These are phyloP conservation scores for Hyles lineata DNA, from an alignment of 2,888 invertebrate genomes.

Conservation along the genomic window DNA sequence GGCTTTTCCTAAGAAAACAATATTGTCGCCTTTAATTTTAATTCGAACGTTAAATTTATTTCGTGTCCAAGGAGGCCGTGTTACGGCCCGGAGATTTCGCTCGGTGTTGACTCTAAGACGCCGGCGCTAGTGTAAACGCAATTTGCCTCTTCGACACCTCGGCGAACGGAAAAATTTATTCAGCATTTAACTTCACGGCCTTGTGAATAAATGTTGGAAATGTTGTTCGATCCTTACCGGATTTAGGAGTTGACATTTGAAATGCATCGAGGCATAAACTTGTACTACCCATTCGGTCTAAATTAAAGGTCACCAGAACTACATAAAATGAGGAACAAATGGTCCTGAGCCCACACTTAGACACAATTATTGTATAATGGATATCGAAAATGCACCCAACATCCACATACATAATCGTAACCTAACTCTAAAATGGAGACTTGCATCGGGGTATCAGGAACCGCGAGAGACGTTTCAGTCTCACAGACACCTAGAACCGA, in stretches of 20 bases:
- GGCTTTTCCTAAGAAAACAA: not conserved
- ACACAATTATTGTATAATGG: too few relatives aligned
- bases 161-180: constrained; percentile 48
- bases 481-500: too few relatives aligned
- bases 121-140: constrained; percentile 57
- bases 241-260: constrained; percentile 3
- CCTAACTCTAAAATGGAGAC: too few relatives aligned
- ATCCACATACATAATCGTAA: too few relatives aligned
- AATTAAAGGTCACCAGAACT: too few relatives aligned
- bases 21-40: constrained; percentile 18
- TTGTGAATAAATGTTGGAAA: constrained; percentile 18
- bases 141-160: constrained; percentile 61
- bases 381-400: too few relatives aligned
- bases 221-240: not conserved
- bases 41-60: constrained; percentile 29
- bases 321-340: too few relatives aligned
- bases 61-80: constrained; percentile 16
- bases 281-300: too few relatives aligned
- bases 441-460: too few relatives aligned
- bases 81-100: constrained; percentile 33
- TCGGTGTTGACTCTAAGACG: constrained; percentile 54
- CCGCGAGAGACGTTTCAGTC: too few relatives aligned
- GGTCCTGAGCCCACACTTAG: too few relatives aligned
- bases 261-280: not conserved
- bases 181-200: constrained; percentile 45